Conservation (phyloP, 2,888 invertebrate genomes). For the Barypeithes pellucidus region DNA sequence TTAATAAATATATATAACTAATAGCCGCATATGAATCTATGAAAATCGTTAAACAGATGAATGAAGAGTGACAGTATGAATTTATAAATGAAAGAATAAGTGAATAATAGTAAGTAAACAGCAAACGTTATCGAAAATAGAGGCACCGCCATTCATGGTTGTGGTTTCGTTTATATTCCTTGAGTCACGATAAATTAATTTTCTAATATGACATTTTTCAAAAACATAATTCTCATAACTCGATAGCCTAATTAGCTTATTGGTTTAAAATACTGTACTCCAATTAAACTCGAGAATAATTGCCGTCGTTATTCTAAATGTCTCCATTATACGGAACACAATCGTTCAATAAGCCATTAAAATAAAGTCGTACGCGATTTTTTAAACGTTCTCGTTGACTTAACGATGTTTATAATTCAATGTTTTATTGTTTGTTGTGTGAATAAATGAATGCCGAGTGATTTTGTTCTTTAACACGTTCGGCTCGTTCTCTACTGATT, state of each 20-base stretch:
- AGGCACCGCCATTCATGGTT: background rate
- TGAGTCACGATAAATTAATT: constrained; percentile 26
- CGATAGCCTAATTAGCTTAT: constrained; percentile 41
- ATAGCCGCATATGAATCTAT: too few species aligned
- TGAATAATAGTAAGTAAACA: background rate
- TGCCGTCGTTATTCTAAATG: constrained; percentile 44
- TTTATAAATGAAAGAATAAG: background rate
- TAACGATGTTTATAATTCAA: constrained; percentile 55
- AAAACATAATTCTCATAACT: constrained; percentile 1
- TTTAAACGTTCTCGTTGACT: constrained; percentile 48
- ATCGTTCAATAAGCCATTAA: constrained; percentile 52
- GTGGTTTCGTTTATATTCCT: background rate
- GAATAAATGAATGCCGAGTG: constrained; percentile 52
- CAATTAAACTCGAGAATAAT: constrained; percentile 49
- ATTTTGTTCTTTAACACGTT: constrained; percentile 55
- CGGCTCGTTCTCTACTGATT: constrained; percentile 52
- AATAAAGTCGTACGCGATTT: constrained; percentile 48
- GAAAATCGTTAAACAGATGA: too few species aligned
- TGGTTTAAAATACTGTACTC: constrained; percentile 39
- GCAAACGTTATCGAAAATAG: background rate
- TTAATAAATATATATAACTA: too few species aligned
- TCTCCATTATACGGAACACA: constrained; percentile 46
- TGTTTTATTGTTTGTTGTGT: constrained; percentile 55
- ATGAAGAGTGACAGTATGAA: too few species aligned
- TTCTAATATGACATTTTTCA: constrained; percentile 24